These are phyloP conservation scores for Odobenus rosmarus DNA, from an alignment of 2,113 vertebrate species.

Conservation along the genomic window DNA sequence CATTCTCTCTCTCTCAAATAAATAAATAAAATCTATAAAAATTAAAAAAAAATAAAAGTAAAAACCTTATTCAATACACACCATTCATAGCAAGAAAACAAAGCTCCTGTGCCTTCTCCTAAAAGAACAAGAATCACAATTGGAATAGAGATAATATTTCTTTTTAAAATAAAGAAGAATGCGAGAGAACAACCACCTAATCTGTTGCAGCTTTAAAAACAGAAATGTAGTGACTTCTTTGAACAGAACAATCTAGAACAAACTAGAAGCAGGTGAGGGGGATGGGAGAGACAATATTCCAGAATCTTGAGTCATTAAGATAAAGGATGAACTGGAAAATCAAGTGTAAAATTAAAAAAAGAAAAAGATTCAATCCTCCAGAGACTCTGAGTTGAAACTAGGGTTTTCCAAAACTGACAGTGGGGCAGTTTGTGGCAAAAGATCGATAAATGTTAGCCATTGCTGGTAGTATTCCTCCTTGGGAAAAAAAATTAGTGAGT, in stretches of 20 bases:
- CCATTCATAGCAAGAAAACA: neutral
- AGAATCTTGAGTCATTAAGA: constrained; percentile 17
- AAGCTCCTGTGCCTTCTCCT: neutral
- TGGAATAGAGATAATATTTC: neutral
- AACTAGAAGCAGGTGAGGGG: neutral
- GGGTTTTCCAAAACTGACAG: neutral
- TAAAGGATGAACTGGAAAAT: constrained; percentile 6
- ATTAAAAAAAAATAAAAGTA: neutral
- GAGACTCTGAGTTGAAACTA: neutral
- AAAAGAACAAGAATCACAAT: neutral
- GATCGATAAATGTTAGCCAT: neutral
- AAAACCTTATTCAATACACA: neutral
- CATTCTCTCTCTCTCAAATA: no score
- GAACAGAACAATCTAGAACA: neutral
- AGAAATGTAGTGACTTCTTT: neutral
- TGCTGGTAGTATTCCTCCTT: neutral
- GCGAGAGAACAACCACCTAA: neutral
- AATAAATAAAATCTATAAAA: no score
- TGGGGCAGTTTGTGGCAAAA: neutral
- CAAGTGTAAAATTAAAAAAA: neutral
- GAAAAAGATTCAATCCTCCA: neutral
- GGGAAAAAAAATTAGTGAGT: neutral
- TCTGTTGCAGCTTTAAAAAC: neutral
- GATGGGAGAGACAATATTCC: neutral
- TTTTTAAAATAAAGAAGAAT: neutral